phyloP scores from a whole-genome alignment of 2,797 vertebrate species.

The Spheniscus humboldti region DNA sequence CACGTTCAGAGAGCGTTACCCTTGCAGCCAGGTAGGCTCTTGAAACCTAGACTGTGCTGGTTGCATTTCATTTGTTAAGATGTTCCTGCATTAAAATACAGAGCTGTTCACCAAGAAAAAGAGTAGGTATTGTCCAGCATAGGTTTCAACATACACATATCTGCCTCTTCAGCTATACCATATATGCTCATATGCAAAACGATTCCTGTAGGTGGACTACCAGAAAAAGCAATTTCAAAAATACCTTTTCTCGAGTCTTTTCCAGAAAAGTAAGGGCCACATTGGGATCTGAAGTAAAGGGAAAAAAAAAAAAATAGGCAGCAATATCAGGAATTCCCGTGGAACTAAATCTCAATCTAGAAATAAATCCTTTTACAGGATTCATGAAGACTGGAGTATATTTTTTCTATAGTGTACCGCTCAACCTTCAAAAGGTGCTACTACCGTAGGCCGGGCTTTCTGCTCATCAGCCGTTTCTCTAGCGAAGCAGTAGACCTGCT shows the following conservation, averaged over 20 bases:
- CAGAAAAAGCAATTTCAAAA: background rate
- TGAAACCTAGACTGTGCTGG: background rate
- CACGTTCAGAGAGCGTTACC: rapidly evolving
- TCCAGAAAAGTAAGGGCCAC: slow-evolving; percentile 93
- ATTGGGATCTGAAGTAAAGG: slow-evolving; percentile 80
- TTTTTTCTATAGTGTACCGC: rapidly evolving
- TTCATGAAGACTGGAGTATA: too few relatives aligned
- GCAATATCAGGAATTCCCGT: background rate
- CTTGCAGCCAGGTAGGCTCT: background rate
- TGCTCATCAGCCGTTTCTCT: background rate
- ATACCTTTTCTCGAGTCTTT: slow-evolving; percentile 96
- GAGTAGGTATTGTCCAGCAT: background rate
- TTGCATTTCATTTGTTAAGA: background rate
- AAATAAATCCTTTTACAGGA: rapidly evolving
- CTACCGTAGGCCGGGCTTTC: rapidly evolving
- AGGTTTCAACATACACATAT: background rate
- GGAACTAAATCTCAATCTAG: background rate
- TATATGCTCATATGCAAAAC: rapidly evolving
- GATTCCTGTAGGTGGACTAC: rapidly evolving
- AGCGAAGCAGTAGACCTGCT: rapidly evolving
- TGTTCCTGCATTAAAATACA: background rate
- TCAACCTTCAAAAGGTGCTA: background rate
- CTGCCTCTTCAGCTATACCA: background rate
- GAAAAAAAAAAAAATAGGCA: background rate
- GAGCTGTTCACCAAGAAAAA: background rate